These are phyloP conservation scores for Fistularia tabacaria DNA, from an alignment of 2,797 vertebrate species.

Conservation along the genomic window DNA sequence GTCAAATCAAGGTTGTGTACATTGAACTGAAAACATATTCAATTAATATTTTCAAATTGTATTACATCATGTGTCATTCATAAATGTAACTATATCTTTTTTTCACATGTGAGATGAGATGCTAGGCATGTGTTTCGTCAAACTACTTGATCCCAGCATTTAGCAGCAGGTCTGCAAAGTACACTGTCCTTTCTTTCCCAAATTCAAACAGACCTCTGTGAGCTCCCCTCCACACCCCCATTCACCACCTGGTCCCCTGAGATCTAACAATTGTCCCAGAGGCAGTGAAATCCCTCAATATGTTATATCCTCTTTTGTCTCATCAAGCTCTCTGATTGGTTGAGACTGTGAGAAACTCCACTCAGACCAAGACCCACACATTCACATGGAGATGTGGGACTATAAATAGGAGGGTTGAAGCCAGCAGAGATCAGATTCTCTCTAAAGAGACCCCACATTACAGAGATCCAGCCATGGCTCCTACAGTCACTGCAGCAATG, in stretches of 20 bases:
- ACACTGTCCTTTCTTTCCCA: slow-evolving; percentile 38
- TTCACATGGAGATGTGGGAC: slow-evolving; percentile 74
- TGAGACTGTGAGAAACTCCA: slow-evolving; percentile 84
- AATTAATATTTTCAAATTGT: neutral
- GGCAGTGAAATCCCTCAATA: slow-evolving; percentile 29
- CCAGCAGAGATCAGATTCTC: slow-evolving; percentile 50
- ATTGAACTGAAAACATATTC: neutral
- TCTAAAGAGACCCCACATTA: slow-evolving; percentile 53
- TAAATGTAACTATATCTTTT: neutral
- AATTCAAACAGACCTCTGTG: slow-evolving; percentile 20
- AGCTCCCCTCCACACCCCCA: slow-evolving; percentile 13
- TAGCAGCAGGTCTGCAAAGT: slow-evolving; percentile 34
- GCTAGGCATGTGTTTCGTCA: slow-evolving; percentile 40
- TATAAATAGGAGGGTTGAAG: slow-evolving; percentile 78
- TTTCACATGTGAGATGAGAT: slow-evolving; percentile 4
- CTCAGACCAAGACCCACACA: slow-evolving; percentile 75
- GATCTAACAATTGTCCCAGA: slow-evolving; percentile 31
- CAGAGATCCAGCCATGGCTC: slow-evolving; percentile 64
- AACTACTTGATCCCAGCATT: slow-evolving; percentile 45
- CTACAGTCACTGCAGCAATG: slow-evolving; percentile 47
- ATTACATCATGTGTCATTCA: neutral
- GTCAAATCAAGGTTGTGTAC: too few species aligned
- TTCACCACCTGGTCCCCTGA: slow-evolving; percentile 32
- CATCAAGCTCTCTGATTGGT: slow-evolving; percentile 73
- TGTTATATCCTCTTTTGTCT: slow-evolving; percentile 44